Evolutionary conservation across 2,113 vertebrate species (phyloP).

Genomic region (Malurus alboscapulatus): DNA sequence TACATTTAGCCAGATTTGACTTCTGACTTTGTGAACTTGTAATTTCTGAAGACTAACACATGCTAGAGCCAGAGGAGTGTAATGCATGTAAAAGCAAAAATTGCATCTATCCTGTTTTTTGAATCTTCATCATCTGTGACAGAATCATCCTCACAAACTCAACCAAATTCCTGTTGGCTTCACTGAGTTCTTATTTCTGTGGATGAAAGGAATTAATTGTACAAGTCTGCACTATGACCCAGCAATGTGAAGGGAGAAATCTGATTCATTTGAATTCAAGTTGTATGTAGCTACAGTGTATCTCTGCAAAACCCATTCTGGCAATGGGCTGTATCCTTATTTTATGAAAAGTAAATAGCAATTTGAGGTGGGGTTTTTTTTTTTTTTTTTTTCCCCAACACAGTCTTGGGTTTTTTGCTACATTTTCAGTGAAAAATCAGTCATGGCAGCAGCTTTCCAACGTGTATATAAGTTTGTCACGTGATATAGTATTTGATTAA

Average conservation of each 20-base stretch:
- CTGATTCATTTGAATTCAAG: background rate
- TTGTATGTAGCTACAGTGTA: background rate
- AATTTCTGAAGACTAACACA: background rate
- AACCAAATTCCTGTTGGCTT: background rate
- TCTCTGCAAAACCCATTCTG: background rate
- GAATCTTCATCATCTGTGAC: background rate
- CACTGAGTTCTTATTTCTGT: background rate
- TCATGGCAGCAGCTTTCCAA: background rate
- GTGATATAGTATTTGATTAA: background rate
- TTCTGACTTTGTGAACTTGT: background rate
- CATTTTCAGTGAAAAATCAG: background rate
- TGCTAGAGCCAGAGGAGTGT: background rate
- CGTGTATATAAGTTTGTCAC: accelerated
- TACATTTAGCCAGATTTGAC: background rate
- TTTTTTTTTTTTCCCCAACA: background rate
- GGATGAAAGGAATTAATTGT: no score
- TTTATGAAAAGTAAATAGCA: background rate
- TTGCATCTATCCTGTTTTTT: background rate
- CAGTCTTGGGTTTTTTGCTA: background rate
- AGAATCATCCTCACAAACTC: background rate
- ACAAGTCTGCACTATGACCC: background rate
- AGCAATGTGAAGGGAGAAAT: background rate
- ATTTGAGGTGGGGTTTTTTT: background rate
- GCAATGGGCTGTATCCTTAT: background rate
- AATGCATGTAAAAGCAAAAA: background rate